These are phyloP conservation scores for Tuta absoluta DNA, from an alignment of 2,888 invertebrate genomes.

Conservation along the genomic window DNA sequence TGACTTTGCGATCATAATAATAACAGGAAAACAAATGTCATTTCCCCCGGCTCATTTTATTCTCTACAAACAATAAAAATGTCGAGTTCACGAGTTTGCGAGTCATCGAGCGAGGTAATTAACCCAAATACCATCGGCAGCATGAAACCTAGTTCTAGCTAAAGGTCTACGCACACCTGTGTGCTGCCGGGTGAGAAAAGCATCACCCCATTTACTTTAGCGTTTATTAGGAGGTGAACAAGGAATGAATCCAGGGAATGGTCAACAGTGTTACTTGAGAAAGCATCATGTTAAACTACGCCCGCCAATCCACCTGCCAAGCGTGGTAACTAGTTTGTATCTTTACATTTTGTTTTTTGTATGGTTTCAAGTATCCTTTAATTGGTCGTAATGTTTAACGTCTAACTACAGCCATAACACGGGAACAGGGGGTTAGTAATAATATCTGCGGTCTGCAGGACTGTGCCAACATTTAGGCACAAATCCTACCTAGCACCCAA, in stretches of 20 bases:
- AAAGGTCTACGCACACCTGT: background rate
- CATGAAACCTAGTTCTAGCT: background rate
- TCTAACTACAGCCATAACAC: background rate
- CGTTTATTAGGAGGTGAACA: too few relatives aligned
- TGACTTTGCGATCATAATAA: background rate
- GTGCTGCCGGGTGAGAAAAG: too few relatives aligned
- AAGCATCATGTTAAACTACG: too few relatives aligned
- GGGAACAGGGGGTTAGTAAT: background rate
- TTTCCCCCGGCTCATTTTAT: background rate
- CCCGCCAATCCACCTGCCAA: too few relatives aligned
- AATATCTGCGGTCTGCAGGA: too few relatives aligned
- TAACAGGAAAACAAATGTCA: background rate
- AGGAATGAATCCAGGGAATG: too few relatives aligned
- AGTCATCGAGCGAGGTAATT: conserved; percentile 50
- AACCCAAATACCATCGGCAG: conserved; percentile 45
- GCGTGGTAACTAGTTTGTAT: too few relatives aligned
- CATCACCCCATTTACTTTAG: too few relatives aligned
- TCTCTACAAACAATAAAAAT: background rate
- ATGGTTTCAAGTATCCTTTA: background rate
- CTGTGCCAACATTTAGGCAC: background rate
- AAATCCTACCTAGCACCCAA: too few relatives aligned
- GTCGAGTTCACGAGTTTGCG: conserved; percentile 35
- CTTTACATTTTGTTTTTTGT: background rate
- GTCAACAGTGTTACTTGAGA: too few relatives aligned
- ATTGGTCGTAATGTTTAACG: background rate